Conservation (phyloP, 2,797 vertebrate genomes). For the Mionectes olivaceus region DNA sequence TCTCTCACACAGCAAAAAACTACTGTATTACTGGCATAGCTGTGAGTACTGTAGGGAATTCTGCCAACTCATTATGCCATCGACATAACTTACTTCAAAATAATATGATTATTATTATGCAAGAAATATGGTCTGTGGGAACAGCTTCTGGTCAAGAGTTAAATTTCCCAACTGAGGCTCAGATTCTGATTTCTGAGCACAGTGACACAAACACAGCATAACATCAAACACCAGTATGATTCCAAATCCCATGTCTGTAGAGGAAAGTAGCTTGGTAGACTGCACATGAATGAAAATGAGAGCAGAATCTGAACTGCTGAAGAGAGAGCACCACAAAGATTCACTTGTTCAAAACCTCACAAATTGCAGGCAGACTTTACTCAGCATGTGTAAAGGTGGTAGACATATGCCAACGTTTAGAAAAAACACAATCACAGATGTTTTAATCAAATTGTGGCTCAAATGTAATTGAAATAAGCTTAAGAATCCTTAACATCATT, state of each 20-base stretch:
- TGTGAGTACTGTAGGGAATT: background rate
- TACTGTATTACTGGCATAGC: background rate
- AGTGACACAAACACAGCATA: background rate
- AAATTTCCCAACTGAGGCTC: background rate
- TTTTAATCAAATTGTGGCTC: slow-evolving; percentile 15
- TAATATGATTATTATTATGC: background rate
- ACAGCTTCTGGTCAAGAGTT: background rate
- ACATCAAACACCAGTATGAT: background rate
- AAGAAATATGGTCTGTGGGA: background rate
- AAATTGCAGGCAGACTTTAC: background rate
- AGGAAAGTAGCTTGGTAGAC: accelerated
- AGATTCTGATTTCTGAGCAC: background rate
- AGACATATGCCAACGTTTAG: background rate
- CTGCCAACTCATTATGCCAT: background rate
- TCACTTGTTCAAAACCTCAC: background rate
- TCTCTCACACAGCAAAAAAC: background rate
- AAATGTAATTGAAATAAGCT: slow-evolving; percentile 13
- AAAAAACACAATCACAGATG: background rate
- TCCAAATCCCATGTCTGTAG: background rate
- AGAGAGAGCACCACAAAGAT: background rate
- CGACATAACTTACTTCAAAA: background rate
- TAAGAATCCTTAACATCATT: background rate
- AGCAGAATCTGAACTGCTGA: background rate
- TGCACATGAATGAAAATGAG: background rate
- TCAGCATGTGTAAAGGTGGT: slow-evolving; percentile 13